Base-by-base conservation (phyloP, 2,797 vertebrate genomes). In the Gouania willdenowi region DNA sequence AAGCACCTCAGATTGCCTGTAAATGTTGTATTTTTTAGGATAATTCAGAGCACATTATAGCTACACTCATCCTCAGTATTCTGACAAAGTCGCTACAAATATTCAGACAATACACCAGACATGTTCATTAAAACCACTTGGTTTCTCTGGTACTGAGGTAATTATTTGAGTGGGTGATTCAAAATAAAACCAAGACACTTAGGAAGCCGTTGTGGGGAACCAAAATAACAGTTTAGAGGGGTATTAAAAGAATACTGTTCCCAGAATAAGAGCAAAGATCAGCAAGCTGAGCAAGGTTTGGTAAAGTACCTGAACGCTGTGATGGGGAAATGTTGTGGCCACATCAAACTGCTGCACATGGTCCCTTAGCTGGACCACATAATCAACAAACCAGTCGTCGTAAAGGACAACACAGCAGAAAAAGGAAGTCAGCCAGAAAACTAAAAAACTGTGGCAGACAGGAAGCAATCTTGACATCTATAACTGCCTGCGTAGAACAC, bases 221-320 rank as follows among this genome's bases (percentile, higher is more conserved):
- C 27, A 38, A 55, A 48, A 63, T 30, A 57, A 66, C 34, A 61
- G 46, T 65, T 78, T 36, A 45, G 15, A 60, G n/a, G 47, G 46
- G 5, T 37, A 54, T 38, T 50, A 77, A 74, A 73, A 70, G 64
- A 61, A 62, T 71, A 14, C 18, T 3, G 3, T 53, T 71, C 68
- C 59, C 54, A 71, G 65, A 82, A 77, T 47, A 71, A 47, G 47
- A 65, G 41, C 32, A 37, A 27, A 25, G 21, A 36, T 7, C 35
- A 37, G 59, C 53, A 48, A 39, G 67, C 38, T 77, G 64, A 80
- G 71, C 71, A 51, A 31, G 13, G 10, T 28, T 27, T 43, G 56
- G 76, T 77, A 81, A 84, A 82, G 74, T 80, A 84, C 82, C 82
- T 80, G 76, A 49, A 66, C 25, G 3, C 39, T 51, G 51, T 31